Evolutionary conservation across 2,888 invertebrate genomes (phyloP).

Genomic region (Clitarchus hookeri): DNA sequence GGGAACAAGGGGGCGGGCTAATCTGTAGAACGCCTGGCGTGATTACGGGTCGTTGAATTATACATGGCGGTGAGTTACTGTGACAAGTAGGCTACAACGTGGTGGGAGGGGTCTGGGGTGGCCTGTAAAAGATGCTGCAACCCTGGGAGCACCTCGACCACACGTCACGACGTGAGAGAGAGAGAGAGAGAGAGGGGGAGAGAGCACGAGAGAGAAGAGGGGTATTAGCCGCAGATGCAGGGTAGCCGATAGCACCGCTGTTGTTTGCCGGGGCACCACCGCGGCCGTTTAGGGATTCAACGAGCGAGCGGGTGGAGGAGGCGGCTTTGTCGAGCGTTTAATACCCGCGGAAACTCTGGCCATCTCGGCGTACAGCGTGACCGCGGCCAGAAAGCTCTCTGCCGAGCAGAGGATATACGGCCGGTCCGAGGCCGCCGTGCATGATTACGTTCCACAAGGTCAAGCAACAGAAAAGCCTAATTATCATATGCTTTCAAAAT

Average conservation of each 20-base stretch:
- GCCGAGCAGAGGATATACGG: no score
- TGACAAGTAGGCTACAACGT: background rate
- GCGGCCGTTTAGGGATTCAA: no score
- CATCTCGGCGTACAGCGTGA: no score
- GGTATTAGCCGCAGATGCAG: background rate
- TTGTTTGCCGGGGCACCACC: no score
- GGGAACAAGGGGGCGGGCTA: conserved; percentile 7
- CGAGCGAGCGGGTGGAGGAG: no score
- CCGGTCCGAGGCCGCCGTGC: no score
- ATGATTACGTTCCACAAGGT: no score
- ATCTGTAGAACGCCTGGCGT: background rate
- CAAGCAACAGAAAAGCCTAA: no score
- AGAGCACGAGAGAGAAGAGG: background rate
- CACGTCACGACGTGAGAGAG: background rate
- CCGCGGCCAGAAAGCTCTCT: no score
- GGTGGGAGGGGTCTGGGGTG: background rate
- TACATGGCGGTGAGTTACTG: conserved; percentile 5
- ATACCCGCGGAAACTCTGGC: no score
- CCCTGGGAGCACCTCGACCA: background rate
- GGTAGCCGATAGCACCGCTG: background rate
- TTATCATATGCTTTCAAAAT: no score
- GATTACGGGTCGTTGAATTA: background rate
- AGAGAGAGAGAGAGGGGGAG: background rate
- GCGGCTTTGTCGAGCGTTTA: no score
- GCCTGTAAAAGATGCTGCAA: background rate